Base-by-base conservation (phyloP, 1,140 invertebrate genomes). In the Leptopilina boulardi region DNA sequence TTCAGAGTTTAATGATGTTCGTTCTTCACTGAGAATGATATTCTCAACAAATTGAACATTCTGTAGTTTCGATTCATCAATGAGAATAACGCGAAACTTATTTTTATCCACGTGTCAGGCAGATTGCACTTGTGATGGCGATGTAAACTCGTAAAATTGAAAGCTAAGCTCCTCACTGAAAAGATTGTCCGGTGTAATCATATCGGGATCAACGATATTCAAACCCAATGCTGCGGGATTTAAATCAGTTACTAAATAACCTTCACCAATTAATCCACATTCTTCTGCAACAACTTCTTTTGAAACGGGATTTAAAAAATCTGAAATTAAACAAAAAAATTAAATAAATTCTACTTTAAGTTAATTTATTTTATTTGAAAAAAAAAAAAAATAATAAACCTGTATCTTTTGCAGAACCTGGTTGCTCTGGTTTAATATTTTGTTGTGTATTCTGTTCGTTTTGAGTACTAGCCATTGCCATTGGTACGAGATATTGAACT, bases 261-360 rank as follows among this genome's bases (percentile, higher is more conserved):
- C 89, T 66, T 91, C 91, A 5, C 88, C 88, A 5, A 91, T 86
- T 0, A 91, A 83, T 10, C 93, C 93, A 76, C 92, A 93, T 82
- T 94, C 93, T 79, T 93, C 91, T 2, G 92, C 92, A 0, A 93
- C 90, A 34, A 92, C 90, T 80, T 93, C 91, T 83, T 92, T 93
- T 2, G 92, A 91, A 10, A 93, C 91, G 71, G 93, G 91, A 83
- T 93, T 92, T 34, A 94, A 84, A 78, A 94, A 93, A 83, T 93
- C 93, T 93, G 84, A 26, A 86, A 88, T 70, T 42, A 34, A n/a
- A 75, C 66, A 9, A 51, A 2, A 44, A n/a, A 26, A 76, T 75
- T 42, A n/a, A 4, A 47, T 47, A 47, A 47, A 47, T 15, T 47
- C 13, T 15, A n/a, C 15, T 59, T 71, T 15, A 42, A 44, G 59